phyloP scores from a whole-genome alignment of 2,113 vertebrate genomes.

The Promerops cafer region DNA sequence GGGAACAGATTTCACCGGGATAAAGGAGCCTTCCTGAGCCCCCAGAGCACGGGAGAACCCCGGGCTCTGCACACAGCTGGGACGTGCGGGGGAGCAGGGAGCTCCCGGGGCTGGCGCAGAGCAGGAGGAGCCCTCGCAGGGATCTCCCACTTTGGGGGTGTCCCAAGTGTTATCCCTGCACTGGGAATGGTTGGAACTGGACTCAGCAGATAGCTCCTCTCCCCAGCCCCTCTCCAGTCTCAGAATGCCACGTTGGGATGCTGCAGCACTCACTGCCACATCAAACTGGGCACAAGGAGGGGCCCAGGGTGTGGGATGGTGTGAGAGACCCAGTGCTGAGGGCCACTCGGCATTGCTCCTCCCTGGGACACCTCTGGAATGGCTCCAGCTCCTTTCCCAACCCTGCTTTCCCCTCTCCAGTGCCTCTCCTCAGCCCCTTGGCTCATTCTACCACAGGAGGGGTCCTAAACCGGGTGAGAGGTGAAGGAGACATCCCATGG shows the following conservation, averaged over 20 bases:
- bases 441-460: neutral
- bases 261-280: accelerated
- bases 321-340: accelerated
- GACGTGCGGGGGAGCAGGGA: neutral
- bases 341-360: neutral
- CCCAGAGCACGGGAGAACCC: accelerated
- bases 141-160: accelerated
- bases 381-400: neutral
- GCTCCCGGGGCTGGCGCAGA: neutral
- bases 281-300: neutral
- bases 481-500: neutral
- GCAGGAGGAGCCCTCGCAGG: neutral
- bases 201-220: accelerated
- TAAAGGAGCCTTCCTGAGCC: neutral
- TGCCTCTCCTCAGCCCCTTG: neutral
- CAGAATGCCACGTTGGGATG: accelerated
- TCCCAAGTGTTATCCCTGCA: neutral
- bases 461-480: neutral
- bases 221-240: too few relatives aligned
- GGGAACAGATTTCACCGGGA: neutral
- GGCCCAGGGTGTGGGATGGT: too few relatives aligned
- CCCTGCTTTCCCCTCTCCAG: accelerated
- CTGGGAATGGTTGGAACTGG: neutral
- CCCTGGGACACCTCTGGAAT: neutral
- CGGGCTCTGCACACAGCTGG: neutral